Percentiles rank a stretch among this genome's conserved stretches.
phyloP scores from a whole-genome alignment of 2,888 invertebrate genomes.

The Trissonchulus latispiculum region DNA sequence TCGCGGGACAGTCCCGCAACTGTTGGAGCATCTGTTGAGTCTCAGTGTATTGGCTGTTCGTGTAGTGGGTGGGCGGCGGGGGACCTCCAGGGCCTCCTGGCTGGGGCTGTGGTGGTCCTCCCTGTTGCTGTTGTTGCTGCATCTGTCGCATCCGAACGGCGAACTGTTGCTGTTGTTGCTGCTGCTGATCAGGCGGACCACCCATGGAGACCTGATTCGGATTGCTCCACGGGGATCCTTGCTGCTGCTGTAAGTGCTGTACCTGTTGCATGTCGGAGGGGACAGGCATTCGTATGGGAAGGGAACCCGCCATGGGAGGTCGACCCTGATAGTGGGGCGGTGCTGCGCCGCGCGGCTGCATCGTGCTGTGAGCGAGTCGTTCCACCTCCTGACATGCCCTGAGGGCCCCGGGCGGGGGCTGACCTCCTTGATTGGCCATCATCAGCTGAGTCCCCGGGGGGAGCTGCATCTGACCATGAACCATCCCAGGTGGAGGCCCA shows the following conservation, averaged over 20 bases:
- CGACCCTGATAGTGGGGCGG: not conserved
- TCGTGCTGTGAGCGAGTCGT: not conserved
- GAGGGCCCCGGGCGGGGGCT: not conserved
- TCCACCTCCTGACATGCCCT: not conserved
- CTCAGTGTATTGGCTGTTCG: not conserved
- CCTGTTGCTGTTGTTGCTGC: too few species aligned
- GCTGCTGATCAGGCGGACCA: too few species aligned
- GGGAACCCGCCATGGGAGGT: not conserved
- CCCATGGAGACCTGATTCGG: not conserved
- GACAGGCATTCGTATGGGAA: not conserved
- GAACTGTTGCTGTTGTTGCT: too few species aligned
- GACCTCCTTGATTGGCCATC: too few species aligned
- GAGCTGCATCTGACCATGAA: too few species aligned
- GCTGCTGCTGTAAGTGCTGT: not conserved
- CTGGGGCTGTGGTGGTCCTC: too few species aligned
- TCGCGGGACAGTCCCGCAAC: conserved; percentile 39
- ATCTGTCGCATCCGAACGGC: too few species aligned
- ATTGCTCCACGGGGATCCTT: not conserved
- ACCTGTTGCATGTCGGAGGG: not conserved
- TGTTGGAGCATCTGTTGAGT: conserved; percentile 35
- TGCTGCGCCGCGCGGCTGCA: not conserved
- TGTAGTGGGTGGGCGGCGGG: not conserved
- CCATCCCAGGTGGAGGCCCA: not conserved
- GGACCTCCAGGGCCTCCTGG: too few species aligned
- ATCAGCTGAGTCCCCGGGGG: too few species aligned